Conservation (phyloP, 2,113 vertebrate genomes). For the Syrmaticus mikado region DNA sequence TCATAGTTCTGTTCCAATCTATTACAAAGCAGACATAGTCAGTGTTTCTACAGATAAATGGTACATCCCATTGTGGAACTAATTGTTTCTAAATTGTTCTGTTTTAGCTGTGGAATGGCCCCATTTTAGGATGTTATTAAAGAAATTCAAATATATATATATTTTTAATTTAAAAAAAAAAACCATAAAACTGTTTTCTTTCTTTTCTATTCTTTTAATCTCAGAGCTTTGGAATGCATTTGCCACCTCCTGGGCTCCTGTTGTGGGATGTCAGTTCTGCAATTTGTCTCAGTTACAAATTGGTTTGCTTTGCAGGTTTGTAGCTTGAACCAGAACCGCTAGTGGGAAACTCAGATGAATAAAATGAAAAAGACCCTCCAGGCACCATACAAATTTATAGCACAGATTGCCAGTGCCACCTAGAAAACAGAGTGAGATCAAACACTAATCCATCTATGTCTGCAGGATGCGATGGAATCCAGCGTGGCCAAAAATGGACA, state of each 20-base stretch:
- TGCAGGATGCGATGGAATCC: slow-evolving; percentile 15
- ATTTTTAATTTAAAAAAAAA: background rate
- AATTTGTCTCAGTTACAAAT: slow-evolving; percentile 21
- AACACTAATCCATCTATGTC: background rate
- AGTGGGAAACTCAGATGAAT: slow-evolving; percentile 12
- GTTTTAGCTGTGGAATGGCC: background rate
- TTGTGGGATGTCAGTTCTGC: background rate
- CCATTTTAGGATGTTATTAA: background rate
- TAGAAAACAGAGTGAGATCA: slow-evolving; percentile 41
- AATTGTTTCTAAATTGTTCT: background rate
- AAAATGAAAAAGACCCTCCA: slow-evolving; percentile 35
- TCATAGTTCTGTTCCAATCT: fast-evolving
- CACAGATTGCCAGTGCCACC: slow-evolving; percentile 28
- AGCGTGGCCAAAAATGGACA: background rate
- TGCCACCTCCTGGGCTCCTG: background rate
- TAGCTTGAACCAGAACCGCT: slow-evolving; percentile 22
- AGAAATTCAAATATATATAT: no score
- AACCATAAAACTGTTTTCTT: background rate
- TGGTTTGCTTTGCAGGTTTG: slow-evolving; percentile 44
- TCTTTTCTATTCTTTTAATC: background rate
- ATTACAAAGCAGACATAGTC: background rate
- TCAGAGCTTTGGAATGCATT: background rate
- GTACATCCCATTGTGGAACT: background rate
- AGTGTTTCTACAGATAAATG: background rate
- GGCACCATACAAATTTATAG: slow-evolving; percentile 25